These are phyloP conservation scores for Pachymerium ferrugineum DNA, from an alignment of 2,888 invertebrate genomes.

Conservation along the genomic window DNA sequence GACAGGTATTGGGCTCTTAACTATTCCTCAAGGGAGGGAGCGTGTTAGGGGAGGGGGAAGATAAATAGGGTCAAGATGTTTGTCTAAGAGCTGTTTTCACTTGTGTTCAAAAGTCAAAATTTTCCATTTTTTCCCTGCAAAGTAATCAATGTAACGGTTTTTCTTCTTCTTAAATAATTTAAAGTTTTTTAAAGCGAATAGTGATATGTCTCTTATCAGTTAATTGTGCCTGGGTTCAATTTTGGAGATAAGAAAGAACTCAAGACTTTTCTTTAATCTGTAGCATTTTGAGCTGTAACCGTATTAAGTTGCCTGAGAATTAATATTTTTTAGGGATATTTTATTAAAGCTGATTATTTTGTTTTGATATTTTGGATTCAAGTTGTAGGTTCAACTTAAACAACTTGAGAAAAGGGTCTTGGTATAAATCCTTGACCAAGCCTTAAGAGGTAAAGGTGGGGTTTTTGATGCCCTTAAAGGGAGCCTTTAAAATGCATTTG, in stretches of 20 bases:
- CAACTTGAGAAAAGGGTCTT: no score
- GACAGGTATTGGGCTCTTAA: slow-evolving; percentile 64
- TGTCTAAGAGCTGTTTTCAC: no score
- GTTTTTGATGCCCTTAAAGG: not conserved
- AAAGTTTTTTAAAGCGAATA: not conserved
- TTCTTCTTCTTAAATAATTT: not conserved
- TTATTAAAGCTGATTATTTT: no score
- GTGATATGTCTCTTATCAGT: not conserved
- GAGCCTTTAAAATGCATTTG: not conserved
- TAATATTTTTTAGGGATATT: no score
- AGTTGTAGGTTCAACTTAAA: not conserved
- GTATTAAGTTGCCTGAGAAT: no score
- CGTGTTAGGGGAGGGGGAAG: no score
- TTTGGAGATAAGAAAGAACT: not conserved
- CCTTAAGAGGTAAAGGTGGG: slow-evolving; percentile 5
- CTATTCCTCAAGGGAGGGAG: not conserved
- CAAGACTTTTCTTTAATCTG: not conserved
- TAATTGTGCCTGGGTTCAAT: not conserved
- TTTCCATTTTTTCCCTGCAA: not conserved
- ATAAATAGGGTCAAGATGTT: no score
- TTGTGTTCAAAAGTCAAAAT: no score
- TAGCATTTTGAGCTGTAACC: not conserved
- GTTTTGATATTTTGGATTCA: not conserved
- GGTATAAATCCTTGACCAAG: not conserved
- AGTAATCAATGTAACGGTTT: no score